phyloP scores from a whole-genome alignment of 2,888 invertebrate genomes.

The Drosophila aldrichi region DNA sequence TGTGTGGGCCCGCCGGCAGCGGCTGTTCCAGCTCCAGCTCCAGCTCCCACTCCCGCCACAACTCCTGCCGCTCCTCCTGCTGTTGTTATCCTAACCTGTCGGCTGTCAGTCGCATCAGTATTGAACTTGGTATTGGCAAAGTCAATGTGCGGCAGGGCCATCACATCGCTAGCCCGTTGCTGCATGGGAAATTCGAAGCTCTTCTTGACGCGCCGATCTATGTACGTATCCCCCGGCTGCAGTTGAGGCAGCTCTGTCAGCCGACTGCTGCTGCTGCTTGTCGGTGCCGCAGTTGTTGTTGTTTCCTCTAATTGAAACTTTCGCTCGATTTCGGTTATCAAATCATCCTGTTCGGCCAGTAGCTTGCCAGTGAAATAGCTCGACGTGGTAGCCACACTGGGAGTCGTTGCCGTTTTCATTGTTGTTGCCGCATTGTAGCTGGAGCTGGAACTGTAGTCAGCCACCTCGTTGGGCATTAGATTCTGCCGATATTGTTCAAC shows the following conservation, averaged over 20 bases:
- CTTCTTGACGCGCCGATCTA: constrained; percentile 85
- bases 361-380: constrained; percentile 83
- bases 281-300: constrained; percentile 47
- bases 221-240: constrained; percentile 68
- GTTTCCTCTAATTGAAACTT: constrained; percentile 83
- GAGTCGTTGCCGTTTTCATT: constrained; percentile 23
- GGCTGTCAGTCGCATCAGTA: constrained; percentile 64
- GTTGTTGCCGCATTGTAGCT: constrained; percentile 23
- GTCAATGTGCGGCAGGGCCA: constrained; percentile 80
- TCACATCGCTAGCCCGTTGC: constrained; percentile 78
- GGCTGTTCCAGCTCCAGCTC: constrained; percentile 9
- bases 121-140: constrained; percentile 85
- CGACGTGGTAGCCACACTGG: constrained; percentile 38
- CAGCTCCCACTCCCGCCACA: background rate
- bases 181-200: constrained; percentile 84
- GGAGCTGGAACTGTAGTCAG: constrained; percentile 10
- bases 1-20: constrained; percentile 56
- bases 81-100: constrained; percentile 3
- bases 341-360: constrained; percentile 83
- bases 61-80: constrained; percentile 5
- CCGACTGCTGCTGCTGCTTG: background rate
- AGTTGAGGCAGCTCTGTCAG: constrained; percentile 20
- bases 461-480: constrained; percentile 78
- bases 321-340: constrained; percentile 85
- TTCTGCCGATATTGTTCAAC: constrained; percentile 70